These are phyloP conservation scores for Calcarius lapponicus DNA, from an alignment of 2,797 vertebrate genomes.

Conservation along the genomic window DNA sequence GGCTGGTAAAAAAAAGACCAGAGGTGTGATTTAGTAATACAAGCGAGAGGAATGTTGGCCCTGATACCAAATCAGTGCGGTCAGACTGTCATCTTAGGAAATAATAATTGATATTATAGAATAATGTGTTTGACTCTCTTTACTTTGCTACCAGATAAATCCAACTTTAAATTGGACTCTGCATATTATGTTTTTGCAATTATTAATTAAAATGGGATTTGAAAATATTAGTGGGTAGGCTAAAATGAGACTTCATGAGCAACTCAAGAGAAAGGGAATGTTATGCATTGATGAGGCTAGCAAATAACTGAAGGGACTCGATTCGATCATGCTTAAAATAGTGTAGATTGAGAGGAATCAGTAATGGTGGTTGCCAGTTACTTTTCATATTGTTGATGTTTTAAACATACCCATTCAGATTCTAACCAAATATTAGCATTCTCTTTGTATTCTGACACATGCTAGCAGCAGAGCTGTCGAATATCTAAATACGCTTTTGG, in stretches of 20 bases:
- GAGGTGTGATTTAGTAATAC: neutral
- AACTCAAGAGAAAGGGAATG: neutral
- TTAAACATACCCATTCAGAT: neutral
- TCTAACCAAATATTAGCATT: conserved; percentile 36
- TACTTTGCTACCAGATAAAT: neutral
- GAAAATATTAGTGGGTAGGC: neutral
- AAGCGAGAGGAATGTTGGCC: neutral
- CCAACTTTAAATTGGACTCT: neutral
- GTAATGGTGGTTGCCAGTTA: neutral
- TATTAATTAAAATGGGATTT: neutral
- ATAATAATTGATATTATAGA: neutral
- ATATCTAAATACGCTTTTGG: neutral
- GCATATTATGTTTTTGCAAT: neutral
- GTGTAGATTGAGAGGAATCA: neutral
- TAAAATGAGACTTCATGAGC: conserved; percentile 24
- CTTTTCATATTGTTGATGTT: conserved; percentile 2
- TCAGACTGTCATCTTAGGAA: neutral
- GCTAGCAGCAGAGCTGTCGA: conserved; percentile 33
- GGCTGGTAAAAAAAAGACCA: neutral
- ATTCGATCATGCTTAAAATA: neutral
- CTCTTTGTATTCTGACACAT: neutral
- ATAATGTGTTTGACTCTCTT: neutral
- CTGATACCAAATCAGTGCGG: neutral
- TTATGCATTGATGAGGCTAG: neutral
- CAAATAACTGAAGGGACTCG: neutral